Percentiles rank a stretch among this genome's conserved stretches.
Conservation (phyloP, 1,140 invertebrate genomes). For the Drosophila auraria region DNA sequence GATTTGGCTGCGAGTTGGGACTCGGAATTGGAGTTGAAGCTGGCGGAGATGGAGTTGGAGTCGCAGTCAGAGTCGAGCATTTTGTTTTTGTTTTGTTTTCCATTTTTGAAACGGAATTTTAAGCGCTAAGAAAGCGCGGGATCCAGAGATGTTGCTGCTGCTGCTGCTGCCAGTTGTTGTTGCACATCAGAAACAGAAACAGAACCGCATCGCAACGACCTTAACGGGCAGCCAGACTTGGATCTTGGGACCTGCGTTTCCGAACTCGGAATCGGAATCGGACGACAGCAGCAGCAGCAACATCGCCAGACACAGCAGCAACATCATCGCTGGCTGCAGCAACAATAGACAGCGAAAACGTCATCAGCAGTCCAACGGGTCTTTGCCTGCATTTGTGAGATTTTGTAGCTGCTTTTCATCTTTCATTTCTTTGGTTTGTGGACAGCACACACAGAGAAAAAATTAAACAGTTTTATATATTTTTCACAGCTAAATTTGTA, state of each 20-base stretch:
- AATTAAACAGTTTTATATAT: background rate
- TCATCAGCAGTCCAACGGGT: conserved; percentile 56
- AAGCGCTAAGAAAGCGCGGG: conserved; percentile 53
- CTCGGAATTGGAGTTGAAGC: conserved; percentile 24
- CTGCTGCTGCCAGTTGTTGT: conserved; percentile 14
- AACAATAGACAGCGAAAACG: conserved; percentile 49
- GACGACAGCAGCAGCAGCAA: conserved; percentile 29
- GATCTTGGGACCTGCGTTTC: conserved; percentile 17
- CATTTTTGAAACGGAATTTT: conserved; percentile 55
- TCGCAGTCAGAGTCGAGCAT: conserved; percentile 23
- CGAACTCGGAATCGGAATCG: conserved; percentile 35
- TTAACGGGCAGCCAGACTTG: conserved; percentile 47
- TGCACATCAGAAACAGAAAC: conserved; percentile 42
- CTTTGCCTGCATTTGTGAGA: conserved; percentile 51
- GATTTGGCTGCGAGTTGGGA: conserved; percentile 46
- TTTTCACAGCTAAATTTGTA: rapidly evolving
- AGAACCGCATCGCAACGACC: conserved; percentile 42
- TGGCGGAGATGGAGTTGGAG: background rate
- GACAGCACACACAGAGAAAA: conserved; percentile 21
- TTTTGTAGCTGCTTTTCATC: conserved; percentile 50
- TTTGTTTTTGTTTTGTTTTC: conserved; percentile 53
- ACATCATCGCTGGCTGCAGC: conserved; percentile 17
- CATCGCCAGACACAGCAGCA: conserved; percentile 26
- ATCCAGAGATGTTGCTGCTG: background rate
- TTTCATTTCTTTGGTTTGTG: conserved; percentile 41